Conservation (phyloP, 2,888 invertebrate species). For the Mylabris sibirica region DNA sequence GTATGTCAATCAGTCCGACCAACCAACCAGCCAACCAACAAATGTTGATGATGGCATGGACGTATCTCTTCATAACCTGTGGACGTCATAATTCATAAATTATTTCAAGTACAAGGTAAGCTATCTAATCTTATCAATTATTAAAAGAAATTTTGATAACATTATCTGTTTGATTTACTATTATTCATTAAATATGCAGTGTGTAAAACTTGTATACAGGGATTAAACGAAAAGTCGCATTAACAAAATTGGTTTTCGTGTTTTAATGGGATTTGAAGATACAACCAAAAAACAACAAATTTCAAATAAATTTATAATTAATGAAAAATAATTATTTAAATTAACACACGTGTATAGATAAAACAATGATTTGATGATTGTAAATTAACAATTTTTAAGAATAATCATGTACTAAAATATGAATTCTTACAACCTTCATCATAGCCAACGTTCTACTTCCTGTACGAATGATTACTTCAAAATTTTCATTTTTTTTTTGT, state of each 20-base stretch:
- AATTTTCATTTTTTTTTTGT: slow-evolving; percentile 26
- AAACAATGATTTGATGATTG: slow-evolving; percentile 38
- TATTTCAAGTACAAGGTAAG: slow-evolving; percentile 49
- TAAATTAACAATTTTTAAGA: slow-evolving; percentile 25
- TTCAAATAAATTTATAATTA: neutral
- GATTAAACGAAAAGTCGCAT: slow-evolving; percentile 18
- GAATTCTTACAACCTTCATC: slow-evolving; percentile 10
- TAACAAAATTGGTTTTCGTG: neutral
- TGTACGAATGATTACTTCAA: slow-evolving; percentile 17
- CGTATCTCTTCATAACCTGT: slow-evolving; percentile 47
- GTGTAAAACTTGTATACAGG: neutral
- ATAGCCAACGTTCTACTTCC: slow-evolving; percentile 2
- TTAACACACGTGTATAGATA: slow-evolving; percentile 34
- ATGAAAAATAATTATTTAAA: slow-evolving; percentile 32
- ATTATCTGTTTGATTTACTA: slow-evolving; percentile 13
- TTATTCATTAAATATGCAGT: neutral
- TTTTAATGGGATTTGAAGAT: neutral
- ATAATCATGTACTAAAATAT: slow-evolving; percentile 24
- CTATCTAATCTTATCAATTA: slow-evolving; percentile 36
- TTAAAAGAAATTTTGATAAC: slow-evolving; percentile 18
- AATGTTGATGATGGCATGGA: slow-evolving; percentile 48
- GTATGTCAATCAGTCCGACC: slow-evolving; percentile 6
- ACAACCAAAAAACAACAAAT: neutral
- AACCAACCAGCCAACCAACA: slow-evolving; percentile 23
- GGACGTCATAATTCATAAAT: slow-evolving; percentile 45